Evolutionary conservation across 2,797 vertebrate species (phyloP), one percentile per base, ranked within the genome.

Genomic region (Poeciliopsis turneri): DNA sequence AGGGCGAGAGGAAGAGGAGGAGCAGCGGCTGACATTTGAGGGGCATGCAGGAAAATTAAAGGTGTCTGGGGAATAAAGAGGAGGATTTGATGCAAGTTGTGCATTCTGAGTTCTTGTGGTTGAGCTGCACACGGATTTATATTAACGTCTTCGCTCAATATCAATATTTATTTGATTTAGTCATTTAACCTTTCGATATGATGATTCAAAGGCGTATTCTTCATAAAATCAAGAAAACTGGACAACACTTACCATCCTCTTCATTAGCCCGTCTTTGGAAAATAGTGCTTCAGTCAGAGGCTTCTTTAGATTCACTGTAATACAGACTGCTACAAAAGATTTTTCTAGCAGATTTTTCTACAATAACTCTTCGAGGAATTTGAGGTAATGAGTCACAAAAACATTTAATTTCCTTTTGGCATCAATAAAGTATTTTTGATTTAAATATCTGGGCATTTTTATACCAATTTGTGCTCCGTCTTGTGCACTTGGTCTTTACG

Each of bases 81-180:
- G 41, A 77, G 45, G 75, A 80, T 51, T 61, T 49, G 28, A 74
- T 78, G 15, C 25, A 55, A 51, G 10, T 72, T 20, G 13, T 45
- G 49, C 20, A 45, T 72, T 25, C 4, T 59, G 33, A 30, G 41
- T 28, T 18, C 69, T 47, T 28, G 46, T 30, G 18, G 1, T 13
- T 53, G 53, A 61, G 7, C 39, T 39, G 8, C 30, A 10, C 36
- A 66, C 33, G 4, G 10, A 43, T 69, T 69, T 43, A 15, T 69
- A 41, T 23, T 4, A 61, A 6, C 46, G 15, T 75, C 2, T 66
- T 36, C 0, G 18, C 47, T 4, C n/a, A 9, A n/a, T 11, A 41
- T 45, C 30, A 6, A 18, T 11, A 41, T 45, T 45, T 39, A 23
- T 79, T 61, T 23, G 9, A 45, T 69, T 47, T 45, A 59, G 25